These are phyloP conservation scores for Brachyhypopomus gauderio DNA, from an alignment of 2,113 vertebrate species.

Conservation along the genomic window DNA sequence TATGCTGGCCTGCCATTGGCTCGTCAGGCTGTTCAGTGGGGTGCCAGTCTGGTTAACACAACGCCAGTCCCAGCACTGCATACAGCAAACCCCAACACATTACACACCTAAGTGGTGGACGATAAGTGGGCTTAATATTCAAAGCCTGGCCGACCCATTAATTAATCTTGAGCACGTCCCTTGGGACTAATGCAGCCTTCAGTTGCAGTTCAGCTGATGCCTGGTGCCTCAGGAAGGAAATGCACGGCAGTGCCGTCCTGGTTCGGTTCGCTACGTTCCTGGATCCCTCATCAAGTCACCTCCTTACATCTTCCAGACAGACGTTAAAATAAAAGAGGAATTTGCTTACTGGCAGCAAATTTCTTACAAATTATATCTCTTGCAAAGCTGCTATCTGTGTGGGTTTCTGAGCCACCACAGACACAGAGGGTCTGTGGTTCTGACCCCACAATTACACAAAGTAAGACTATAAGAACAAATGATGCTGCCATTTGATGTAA, in stretches of 20 bases:
- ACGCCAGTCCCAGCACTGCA: neutral
- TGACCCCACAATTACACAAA: slow-evolving; percentile 13
- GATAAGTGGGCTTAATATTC: slow-evolving; percentile 23
- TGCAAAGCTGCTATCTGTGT: slow-evolving; percentile 37
- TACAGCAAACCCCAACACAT: slow-evolving; percentile 30
- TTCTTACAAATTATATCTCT: neutral
- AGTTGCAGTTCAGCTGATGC: neutral
- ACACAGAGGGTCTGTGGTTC: neutral
- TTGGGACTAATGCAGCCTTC: slow-evolving; percentile 3
- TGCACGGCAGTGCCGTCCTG: slow-evolving; percentile 17
- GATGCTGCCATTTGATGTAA: neutral
- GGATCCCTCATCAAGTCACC: slow-evolving; percentile 5
- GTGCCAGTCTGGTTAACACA: slow-evolving; percentile 44
- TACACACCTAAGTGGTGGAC: neutral
- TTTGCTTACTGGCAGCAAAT: slow-evolving; percentile 17
- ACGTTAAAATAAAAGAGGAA: slow-evolving; percentile 27
- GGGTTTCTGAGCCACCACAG: slow-evolving; percentile 27
- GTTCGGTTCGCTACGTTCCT: slow-evolving; percentile 23
- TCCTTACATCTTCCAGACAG: slow-evolving; percentile 4
- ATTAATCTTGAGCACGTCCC: slow-evolving; percentile 13
- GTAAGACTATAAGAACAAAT: neutral
- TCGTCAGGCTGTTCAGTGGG: slow-evolving; percentile 53
- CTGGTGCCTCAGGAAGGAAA: slow-evolving; percentile 24
- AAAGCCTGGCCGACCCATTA: slow-evolving; percentile 28
- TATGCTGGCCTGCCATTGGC: slow-evolving; percentile 43